These are phyloP conservation scores for Xiphophorus couchianus DNA, from an alignment of 2,113 vertebrate genomes.

Conservation along the genomic window DNA sequence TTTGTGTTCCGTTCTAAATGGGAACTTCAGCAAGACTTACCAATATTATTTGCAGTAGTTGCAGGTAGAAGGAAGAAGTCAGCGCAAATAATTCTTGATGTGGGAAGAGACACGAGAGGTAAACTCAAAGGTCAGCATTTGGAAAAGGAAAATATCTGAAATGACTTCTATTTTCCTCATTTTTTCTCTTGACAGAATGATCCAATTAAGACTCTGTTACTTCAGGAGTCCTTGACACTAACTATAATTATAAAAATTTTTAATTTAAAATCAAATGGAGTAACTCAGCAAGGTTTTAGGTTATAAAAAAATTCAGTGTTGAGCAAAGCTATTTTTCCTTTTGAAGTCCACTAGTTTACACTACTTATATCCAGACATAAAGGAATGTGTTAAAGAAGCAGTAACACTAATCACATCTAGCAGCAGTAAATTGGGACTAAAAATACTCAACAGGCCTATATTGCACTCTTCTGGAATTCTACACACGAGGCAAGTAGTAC, in stretches of 20 bases:
- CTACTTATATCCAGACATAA: neutral
- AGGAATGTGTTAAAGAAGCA: neutral
- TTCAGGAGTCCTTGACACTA: neutral
- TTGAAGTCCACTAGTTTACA: neutral
- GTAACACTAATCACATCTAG: neutral
- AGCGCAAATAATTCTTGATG: neutral
- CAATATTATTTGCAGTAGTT: conserved; percentile 11
- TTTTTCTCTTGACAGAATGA: neutral
- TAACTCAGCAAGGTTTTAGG: neutral
- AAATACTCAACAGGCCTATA: neutral
- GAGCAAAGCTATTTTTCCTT: neutral
- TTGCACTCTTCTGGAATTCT: too few species aligned
- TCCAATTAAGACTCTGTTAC: neutral
- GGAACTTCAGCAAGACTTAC: neutral
- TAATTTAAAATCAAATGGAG: neutral
- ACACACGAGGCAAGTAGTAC: neutral
- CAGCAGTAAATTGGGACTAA: neutral
- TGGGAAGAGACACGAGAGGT: neutral
- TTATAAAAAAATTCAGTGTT: neutral
- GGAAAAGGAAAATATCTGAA: neutral
- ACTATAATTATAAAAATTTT: neutral
- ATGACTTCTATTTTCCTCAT: neutral
- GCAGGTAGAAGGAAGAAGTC: neutral
- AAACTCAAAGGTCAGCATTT: neutral
- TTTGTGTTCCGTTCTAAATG: conserved; percentile 19